phyloP scores from a whole-genome alignment of 2,113 vertebrate genomes.

The Neogobius melanostomus region DNA sequence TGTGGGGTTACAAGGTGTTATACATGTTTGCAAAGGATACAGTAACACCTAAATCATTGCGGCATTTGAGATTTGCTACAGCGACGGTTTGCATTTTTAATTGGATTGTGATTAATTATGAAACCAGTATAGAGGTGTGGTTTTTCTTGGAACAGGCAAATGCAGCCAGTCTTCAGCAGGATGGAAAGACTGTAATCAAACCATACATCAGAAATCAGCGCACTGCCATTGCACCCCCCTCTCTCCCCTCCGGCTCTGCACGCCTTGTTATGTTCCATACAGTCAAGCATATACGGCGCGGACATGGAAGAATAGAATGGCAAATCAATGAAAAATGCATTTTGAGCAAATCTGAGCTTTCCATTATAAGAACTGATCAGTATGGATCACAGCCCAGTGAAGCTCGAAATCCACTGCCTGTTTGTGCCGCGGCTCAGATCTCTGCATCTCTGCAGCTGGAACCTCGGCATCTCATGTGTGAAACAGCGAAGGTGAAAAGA shows the following conservation, averaged over 20 bases:
- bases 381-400: conserved; percentile 24
- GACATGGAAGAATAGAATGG: conserved; percentile 9
- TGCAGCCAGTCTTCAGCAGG: conserved; percentile 56
- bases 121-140: no score
- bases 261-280: conserved; percentile 34
- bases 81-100: no score
- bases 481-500: neutral
- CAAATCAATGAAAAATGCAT: conserved; percentile 41
- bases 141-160: conserved; percentile 33
- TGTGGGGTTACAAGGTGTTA: no score
- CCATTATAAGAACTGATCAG: conserved; percentile 10
- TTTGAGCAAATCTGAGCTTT: conserved; percentile 19
- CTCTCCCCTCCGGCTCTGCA: conserved; percentile 15
- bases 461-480: neutral
- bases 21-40: no score
- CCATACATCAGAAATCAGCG: conserved; percentile 75
- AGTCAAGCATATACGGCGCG: conserved; percentile 3
- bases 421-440: neutral
- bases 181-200: conserved; percentile 75
- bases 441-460: neutral
- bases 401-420: neutral
- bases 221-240: conserved; percentile 43
- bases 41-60: no score
- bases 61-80: no score
- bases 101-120: no score